Evolutionary conservation across 2,113 vertebrate genomes (phyloP), one percentile per base, ranked within the genome.

Genomic region (Lepidothrix coronata): DNA sequence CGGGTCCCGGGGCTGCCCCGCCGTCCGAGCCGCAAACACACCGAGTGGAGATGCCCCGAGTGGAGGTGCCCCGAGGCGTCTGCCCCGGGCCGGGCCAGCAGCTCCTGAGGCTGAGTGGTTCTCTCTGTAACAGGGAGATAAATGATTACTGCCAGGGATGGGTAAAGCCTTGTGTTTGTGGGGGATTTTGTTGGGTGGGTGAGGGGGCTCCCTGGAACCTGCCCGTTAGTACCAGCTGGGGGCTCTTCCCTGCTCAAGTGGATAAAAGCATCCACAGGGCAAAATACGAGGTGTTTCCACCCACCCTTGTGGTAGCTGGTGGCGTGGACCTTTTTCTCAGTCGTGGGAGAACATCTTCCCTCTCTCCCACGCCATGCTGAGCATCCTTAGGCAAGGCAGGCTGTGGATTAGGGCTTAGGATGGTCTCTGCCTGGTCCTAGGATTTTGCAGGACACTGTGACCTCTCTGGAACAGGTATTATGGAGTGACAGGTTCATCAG

Each of bases 401-500:
- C 58, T 57, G 61, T 0, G 13, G 88, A 96, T 95, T 88, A 96
- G 61, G 61, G 72, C 33, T 92, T 86, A 89, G 76, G 44, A 15
- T 76, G 31, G 66, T 48, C 74, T 82, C 85, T 84, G 5, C 39
- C 57, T 67, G 2, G 0, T 41, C 65, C 75, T 52, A 33, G 67
- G 88, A 81, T 71, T 90, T 52, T 39, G 41, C 65, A 88, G 95
- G 85, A 68, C 85, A 6, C n/a, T 22, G 68, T 86, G 91, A 96
- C 93, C 88, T 81, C 85, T 55, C 62, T 58, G 70, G 31, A 70
- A 37, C 59, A 71, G 41, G 49, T 84, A 1, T 33, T 37, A n/a
- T 24, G 67, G 52, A 86, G 63, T 6, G 23, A 41, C 12, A 37
- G 9, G 59, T 41, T 88, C 43, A 25, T 22, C 31, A 43, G 37